phyloP scores from a whole-genome alignment of 23 tunicate genomes.

The Corella eumyota region DNA sequence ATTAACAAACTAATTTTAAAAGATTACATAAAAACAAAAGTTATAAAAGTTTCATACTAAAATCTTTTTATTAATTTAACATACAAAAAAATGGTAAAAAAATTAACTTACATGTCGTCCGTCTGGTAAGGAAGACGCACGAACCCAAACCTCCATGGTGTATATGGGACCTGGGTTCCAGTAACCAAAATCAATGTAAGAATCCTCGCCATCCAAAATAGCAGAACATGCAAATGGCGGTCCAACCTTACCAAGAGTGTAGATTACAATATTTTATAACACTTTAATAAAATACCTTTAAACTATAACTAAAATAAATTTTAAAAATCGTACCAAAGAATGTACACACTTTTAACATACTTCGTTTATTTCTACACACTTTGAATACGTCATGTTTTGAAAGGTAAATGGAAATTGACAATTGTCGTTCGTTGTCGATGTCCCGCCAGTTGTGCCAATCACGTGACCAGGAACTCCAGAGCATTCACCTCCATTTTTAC shows the following conservation, averaged over 20 bases:
- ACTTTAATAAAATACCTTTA: not conserved
- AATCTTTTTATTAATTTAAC: too few relatives aligned
- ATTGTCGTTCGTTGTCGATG: constrained; percentile 16
- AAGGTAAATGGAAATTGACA: constrained; percentile 29
- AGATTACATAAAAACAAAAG: too few relatives aligned
- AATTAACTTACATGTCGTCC: constrained; percentile 18
- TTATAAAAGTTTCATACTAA: too few relatives aligned
- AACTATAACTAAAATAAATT: too few relatives aligned
- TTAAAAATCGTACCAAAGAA: too few relatives aligned
- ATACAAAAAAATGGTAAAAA: not conserved
- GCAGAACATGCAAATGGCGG: constrained; percentile 42
- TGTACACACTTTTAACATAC: not conserved
- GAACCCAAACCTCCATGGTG: constrained; percentile 35
- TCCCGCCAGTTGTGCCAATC: constrained; percentile 36
- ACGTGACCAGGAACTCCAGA: constrained; percentile 32
- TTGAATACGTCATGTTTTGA: constrained; percentile 28
- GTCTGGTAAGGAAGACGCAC: constrained; percentile 11
- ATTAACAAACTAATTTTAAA: too few relatives aligned
- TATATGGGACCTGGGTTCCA: constrained; percentile 45
- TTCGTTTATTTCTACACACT: constrained; percentile 34
- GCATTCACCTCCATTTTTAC: constrained; percentile 29
- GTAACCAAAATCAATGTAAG: constrained; percentile 30
- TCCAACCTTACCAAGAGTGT: constrained; percentile 12
- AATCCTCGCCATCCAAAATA: constrained; percentile 22
- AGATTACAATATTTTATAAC: not conserved